Percentiles rank a stretch among this genome's conserved stretches.
Conservation (phyloP, 2,113 vertebrate genomes). For the Cisticola juncidis region DNA sequence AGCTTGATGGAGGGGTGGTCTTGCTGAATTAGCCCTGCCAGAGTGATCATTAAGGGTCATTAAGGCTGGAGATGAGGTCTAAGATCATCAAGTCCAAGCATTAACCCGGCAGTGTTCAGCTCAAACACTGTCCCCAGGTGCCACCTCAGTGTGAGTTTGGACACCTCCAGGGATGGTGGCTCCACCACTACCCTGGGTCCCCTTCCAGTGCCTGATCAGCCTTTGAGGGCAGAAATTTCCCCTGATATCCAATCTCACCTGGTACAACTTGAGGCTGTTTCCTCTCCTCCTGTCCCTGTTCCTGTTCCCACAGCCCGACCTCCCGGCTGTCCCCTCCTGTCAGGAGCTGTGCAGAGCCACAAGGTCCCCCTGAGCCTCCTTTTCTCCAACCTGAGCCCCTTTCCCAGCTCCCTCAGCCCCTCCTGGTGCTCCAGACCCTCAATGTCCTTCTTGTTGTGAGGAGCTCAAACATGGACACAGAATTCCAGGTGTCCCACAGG, state of each 20-base stretch:
- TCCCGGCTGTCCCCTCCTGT: not conserved
- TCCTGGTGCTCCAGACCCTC: not conserved
- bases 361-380: not conserved
- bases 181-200: not conserved
- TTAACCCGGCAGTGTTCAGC: not conserved
- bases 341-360: not conserved
- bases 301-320: rapidly evolving
- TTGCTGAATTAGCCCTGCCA: not conserved
- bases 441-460: not conserved
- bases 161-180: not conserved
- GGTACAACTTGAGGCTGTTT: rapidly evolving
- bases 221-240: not conserved
- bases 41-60: rapidly evolving
- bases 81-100: not conserved
- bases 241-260: rapidly evolving
- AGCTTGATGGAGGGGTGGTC: not conserved
- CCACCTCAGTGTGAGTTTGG: rapidly evolving
- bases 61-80: not conserved
- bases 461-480: not conserved
- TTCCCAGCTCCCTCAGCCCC: not conserved
- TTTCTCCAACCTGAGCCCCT: not conserved
- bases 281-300: not conserved
- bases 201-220: not conserved
- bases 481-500: not conserved
- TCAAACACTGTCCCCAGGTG: not conserved